These are phyloP conservation scores for Nicator chloris DNA, from an alignment of 2,113 vertebrate genomes.

Conservation along the genomic window DNA sequence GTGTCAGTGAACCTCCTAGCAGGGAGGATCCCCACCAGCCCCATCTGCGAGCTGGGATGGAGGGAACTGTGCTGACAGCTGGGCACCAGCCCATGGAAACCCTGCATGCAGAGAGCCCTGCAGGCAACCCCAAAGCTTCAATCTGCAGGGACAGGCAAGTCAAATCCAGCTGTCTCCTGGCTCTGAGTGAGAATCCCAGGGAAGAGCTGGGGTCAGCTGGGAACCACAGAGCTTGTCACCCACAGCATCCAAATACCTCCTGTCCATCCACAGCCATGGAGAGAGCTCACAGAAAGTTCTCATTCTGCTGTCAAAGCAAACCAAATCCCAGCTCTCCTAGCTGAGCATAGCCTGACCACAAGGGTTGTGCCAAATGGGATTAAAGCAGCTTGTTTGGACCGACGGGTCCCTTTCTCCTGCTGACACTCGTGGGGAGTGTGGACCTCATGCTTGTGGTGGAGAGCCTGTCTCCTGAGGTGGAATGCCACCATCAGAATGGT, in stretches of 20 bases:
- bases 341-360: neutral
- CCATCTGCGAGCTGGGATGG: neutral
- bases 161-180: neutral
- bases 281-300: neutral
- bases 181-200: neutral
- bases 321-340: neutral
- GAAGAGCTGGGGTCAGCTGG: neutral
- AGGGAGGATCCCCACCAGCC: neutral
- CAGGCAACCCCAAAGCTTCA: neutral
- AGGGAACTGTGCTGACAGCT: neutral
- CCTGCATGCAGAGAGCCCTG: neutral
- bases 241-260: neutral
- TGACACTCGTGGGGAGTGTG: accelerated
- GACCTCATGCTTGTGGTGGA: neutral
- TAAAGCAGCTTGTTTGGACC: neutral
- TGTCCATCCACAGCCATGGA: neutral
- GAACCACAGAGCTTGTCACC: accelerated
- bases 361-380: neutral
- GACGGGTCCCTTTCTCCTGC: neutral
- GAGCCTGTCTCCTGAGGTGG: neutral
- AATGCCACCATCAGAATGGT: neutral
- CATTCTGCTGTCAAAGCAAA: neutral
- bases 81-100: neutral
- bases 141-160: neutral
- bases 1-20: neutral